These are phyloP conservation scores for Pipra filicauda DNA, from an alignment of 2,113 vertebrate species.

Conservation along the genomic window DNA sequence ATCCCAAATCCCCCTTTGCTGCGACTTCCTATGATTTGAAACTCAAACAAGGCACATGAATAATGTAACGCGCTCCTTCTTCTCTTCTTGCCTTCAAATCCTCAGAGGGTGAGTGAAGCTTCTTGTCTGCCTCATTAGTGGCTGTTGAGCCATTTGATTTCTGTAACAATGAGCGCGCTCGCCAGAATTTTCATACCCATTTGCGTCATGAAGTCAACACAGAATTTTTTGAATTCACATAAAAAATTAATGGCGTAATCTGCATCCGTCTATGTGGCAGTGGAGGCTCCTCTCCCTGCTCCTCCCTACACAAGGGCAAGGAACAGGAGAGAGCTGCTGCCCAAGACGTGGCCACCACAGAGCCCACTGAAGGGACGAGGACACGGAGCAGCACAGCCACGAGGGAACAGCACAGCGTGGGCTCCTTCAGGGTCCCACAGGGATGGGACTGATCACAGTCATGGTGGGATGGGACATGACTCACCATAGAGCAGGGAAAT, in stretches of 20 bases:
- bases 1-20: constrained; percentile 63
- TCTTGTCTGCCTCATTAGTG: constrained; percentile 88
- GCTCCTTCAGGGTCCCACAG: accelerated
- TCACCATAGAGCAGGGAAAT: accelerated
- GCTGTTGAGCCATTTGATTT: constrained; percentile 86
- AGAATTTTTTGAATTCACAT: constrained; percentile 69
- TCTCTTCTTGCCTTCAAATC: constrained; percentile 82
- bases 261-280: constrained; percentile 30
- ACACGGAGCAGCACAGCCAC: background rate
- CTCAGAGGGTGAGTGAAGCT: constrained; percentile 83
- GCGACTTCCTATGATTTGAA: constrained; percentile 65
- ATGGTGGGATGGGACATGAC: accelerated
- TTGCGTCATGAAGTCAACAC: constrained; percentile 74
- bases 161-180: constrained; percentile 77
- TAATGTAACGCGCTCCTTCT: constrained; percentile 78
- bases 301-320: background rate
- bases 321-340: background rate
- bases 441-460: accelerated
- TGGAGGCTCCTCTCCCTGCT: background rate
- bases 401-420: accelerated
- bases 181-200: constrained; percentile 77
- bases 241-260: constrained; percentile 74
- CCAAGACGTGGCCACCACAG: background rate
- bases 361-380: background rate
- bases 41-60: constrained; percentile 81